These are phyloP conservation scores for Schizothorax lantsangensis DNA, from an alignment of 2,797 vertebrate species.

Conservation along the genomic window DNA sequence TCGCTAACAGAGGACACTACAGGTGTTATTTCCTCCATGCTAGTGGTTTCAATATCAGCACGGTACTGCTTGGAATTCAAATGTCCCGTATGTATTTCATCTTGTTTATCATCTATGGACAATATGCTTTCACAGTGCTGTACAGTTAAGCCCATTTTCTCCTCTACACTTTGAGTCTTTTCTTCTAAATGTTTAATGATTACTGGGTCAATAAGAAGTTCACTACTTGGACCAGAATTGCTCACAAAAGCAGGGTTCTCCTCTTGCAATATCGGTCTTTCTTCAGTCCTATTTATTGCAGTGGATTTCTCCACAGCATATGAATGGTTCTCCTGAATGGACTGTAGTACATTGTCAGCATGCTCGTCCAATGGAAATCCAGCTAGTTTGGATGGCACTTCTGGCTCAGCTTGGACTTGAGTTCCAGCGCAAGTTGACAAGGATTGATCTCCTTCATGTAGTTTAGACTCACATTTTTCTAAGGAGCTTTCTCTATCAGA, in stretches of 20 bases:
- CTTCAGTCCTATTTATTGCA: not conserved
- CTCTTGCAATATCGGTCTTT: not conserved
- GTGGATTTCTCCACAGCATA: not conserved
- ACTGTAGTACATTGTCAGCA: conserved; percentile 22
- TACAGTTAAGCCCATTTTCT: conserved; percentile 16
- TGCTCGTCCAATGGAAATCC: conserved; percentile 29
- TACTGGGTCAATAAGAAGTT: conserved; percentile 26
- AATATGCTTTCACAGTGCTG: conserved; percentile 21
- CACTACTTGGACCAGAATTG: conserved; percentile 13
- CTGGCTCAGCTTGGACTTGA: conserved; percentile 19
- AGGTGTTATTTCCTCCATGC: conserved; percentile 1
- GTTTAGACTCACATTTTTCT: not conserved
- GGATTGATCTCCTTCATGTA: conserved; percentile 19
- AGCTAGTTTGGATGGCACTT: conserved; percentile 21
- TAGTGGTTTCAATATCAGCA: conserved; percentile 23
- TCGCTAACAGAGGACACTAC: conserved; percentile 5
- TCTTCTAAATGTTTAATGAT: conserved; percentile 1
- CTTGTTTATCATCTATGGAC: conserved; percentile 16
- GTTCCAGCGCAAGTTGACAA: not conserved
- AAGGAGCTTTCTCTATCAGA: conserved; percentile 25
- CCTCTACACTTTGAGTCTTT: conserved; percentile 5
- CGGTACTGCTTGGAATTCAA: not conserved
- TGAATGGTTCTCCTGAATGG: conserved; percentile 47
- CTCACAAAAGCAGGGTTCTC: conserved; percentile 1
- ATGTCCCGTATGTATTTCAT: conserved; percentile 12